phyloP scores from a whole-genome alignment of 2,888 invertebrate genomes.

The Corbicula japonica region DNA sequence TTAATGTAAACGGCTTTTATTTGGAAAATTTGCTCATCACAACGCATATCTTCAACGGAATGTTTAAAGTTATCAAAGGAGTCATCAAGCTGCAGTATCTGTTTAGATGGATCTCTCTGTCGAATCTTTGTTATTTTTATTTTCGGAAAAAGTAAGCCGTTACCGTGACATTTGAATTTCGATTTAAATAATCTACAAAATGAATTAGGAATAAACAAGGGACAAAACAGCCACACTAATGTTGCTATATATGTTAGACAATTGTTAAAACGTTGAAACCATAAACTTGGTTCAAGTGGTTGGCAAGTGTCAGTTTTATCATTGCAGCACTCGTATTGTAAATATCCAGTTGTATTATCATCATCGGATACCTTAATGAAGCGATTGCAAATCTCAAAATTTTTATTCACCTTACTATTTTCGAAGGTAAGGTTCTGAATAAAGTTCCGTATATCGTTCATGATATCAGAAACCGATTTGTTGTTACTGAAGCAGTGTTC shows the following conservation, averaged over 20 bases:
- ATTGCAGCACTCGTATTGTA: neutral
- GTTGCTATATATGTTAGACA: neutral
- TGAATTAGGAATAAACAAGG: neutral
- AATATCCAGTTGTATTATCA: neutral
- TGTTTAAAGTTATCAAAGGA: neutral
- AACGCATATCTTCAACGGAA: neutral
- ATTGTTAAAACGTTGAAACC: neutral
- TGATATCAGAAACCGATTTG: too few species aligned
- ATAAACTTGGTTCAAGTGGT: neutral
- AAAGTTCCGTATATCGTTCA: too few species aligned
- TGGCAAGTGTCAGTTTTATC: neutral
- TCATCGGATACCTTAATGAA: neutral
- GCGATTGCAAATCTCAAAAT: constrained; percentile 3
- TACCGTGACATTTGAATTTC: neutral
- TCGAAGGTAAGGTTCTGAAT: neutral
- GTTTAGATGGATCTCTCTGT: neutral
- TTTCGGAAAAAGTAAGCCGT: neutral
- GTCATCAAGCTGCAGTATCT: neutral
- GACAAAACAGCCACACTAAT: neutral
- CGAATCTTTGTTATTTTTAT: neutral
- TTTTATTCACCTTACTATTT: neutral
- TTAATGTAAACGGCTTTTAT: neutral
- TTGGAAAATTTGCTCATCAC: neutral
- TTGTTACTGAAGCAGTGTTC: neutral
- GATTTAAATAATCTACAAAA: neutral